phyloP scores from a whole-genome alignment of 2,888 invertebrate species.

The Dinocampus coccinellae region DNA sequence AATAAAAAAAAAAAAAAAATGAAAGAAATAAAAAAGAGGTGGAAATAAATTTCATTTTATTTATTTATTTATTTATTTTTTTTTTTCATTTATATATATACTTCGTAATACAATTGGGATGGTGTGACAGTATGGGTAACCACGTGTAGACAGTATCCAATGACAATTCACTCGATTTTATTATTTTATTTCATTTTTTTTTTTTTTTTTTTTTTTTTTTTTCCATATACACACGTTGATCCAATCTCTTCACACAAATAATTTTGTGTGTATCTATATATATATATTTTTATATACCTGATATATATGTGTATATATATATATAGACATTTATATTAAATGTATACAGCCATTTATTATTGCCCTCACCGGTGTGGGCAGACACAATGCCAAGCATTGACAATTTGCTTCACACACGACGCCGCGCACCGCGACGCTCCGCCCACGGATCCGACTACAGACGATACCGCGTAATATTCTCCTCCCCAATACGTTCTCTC shows the following conservation, averaged over 20 bases:
- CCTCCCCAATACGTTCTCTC: constrained; percentile 24
- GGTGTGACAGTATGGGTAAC: neutral
- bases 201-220: neutral
- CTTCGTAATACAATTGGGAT: neutral
- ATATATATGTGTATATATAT: neutral
- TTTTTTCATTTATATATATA: neutral
- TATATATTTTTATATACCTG: neutral
- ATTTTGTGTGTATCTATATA: neutral
- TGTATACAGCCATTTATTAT: constrained; percentile 62
- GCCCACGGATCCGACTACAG: constrained; percentile 66
- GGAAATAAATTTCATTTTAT: no score
- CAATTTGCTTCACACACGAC: constrained; percentile 66
- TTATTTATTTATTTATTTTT: no score
- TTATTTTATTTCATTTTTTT: neutral
- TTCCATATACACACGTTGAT: neutral
- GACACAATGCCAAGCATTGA: constrained; percentile 64
- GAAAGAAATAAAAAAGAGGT: neutral
- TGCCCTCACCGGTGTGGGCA: constrained; percentile 45
- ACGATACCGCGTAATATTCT: constrained; percentile 41
- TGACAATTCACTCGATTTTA: neutral
- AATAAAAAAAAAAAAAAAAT: no score
- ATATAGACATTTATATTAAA: neutral
- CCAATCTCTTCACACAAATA: neutral
- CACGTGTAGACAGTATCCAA: neutral
- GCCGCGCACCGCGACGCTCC: constrained; percentile 65